phyloP scores from a whole-genome alignment of 2,888 invertebrate species.

The Salticus scenicus region DNA sequence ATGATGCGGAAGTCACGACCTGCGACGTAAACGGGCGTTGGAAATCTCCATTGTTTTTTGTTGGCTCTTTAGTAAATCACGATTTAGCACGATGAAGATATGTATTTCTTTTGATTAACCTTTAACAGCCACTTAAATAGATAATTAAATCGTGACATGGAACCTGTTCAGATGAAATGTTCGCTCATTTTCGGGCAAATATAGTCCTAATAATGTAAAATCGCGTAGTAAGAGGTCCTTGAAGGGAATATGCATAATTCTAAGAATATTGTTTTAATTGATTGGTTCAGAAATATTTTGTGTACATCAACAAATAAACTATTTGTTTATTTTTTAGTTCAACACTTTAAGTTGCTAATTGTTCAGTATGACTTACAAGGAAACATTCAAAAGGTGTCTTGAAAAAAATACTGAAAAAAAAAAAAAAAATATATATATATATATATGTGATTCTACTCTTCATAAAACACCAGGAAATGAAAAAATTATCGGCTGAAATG shows the following conservation, averaged over 20 bases:
- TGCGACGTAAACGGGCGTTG: conserved; percentile 16
- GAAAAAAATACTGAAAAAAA: too few relatives aligned
- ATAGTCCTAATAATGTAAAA: conserved; percentile 24
- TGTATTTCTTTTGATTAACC: conserved; percentile 39
- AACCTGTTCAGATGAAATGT: conserved; percentile 23
- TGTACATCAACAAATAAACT: too few relatives aligned
- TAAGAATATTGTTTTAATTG: too few relatives aligned
- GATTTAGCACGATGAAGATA: conserved; percentile 41
- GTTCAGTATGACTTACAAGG: too few relatives aligned
- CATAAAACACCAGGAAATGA: too few relatives aligned
- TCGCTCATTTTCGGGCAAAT: conserved; percentile 21
- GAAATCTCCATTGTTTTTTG: conserved; percentile 43
- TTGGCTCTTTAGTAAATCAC: conserved; percentile 26
- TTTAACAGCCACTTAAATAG: conserved; percentile 60
- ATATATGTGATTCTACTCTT: too few relatives aligned
- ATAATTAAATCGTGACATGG: conserved; percentile 61
- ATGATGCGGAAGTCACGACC: conserved; percentile 52
- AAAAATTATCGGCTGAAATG: too few relatives aligned
- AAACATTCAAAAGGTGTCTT: too few relatives aligned
- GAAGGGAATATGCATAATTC: background rate
- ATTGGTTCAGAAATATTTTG: too few relatives aligned
- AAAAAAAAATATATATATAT: too few relatives aligned
- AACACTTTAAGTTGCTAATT: too few relatives aligned
- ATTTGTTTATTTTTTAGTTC: too few relatives aligned
- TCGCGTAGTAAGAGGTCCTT: background rate